A percentile compares a stretch with the other conserved stretches of the same genome.
Evolutionary conservation across 2,888 invertebrate species (phyloP).

Genomic region (Noctua janthe): DNA sequence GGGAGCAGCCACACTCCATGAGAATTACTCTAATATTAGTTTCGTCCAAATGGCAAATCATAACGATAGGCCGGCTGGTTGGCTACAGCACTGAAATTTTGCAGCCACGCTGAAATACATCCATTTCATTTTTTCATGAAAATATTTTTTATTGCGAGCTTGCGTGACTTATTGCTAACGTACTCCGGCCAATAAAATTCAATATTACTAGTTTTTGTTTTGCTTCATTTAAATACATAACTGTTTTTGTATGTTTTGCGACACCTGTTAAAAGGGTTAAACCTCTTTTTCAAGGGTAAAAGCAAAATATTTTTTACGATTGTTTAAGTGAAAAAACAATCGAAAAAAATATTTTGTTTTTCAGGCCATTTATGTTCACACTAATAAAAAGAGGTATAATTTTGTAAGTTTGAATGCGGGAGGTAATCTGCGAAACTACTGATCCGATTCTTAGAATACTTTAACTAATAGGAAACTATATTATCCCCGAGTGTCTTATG

Average conservation of each 20-base stretch:
- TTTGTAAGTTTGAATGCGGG: background rate
- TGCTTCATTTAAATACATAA: conserved; percentile 38
- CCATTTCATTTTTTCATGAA: conserved; percentile 53
- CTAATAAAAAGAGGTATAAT: background rate
- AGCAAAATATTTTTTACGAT: no score
- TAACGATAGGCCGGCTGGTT: conserved; percentile 41
- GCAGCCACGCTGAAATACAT: conserved; percentile 41
- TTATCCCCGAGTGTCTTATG: background rate
- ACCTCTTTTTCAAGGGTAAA: background rate
- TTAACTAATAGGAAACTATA: background rate
- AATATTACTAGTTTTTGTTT: conserved; percentile 64
- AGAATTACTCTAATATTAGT: conserved; percentile 66
- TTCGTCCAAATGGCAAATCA: conserved; percentile 62
- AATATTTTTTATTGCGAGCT: conserved; percentile 62
- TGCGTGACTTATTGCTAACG: conserved; percentile 67
- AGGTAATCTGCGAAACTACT: background rate
- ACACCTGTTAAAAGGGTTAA: conserved; percentile 26
- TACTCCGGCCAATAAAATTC: conserved; percentile 65
- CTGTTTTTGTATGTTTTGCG: conserved; percentile 36
- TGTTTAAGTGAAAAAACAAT: conserved; percentile 3
- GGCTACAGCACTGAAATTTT: conserved; percentile 29
- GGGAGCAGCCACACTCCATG: conserved; percentile 69
- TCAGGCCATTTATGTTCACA: background rate
- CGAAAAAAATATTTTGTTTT: background rate
- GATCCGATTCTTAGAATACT: background rate